Evolutionary conservation across 2,113 vertebrate species (phyloP).

Genomic region (Donacobius atricapilla): DNA sequence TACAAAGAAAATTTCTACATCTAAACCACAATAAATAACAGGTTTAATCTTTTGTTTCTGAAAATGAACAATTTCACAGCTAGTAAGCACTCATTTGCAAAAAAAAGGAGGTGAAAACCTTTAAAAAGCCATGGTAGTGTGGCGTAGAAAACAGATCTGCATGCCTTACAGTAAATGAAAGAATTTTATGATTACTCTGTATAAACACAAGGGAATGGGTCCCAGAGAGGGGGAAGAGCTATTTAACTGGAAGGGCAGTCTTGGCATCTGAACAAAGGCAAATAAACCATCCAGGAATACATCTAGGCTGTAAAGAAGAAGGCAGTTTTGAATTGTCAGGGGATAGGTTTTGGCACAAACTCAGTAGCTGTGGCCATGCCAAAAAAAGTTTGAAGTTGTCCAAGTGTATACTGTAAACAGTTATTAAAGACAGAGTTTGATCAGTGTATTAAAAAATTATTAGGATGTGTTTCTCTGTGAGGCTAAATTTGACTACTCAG

Average conservation of each 20-base stretch:
- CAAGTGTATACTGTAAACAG: neutral
- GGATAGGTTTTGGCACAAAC: neutral
- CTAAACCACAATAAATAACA: neutral
- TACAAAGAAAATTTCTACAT: neutral
- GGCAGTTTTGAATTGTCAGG: neutral
- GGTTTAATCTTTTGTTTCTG: neutral
- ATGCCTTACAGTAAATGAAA: neutral
- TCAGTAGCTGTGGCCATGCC: neutral
- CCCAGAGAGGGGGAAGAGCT: neutral
- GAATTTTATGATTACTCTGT: neutral
- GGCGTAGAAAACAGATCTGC: constrained; percentile 42
- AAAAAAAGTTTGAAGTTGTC: constrained; percentile 2
- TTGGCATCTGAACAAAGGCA: constrained; percentile 23
- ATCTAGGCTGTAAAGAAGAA: neutral
- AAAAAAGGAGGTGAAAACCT: constrained; percentile 8
- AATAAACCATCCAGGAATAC: neutral
- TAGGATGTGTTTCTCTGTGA: neutral
- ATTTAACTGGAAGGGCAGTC: constrained; percentile 1
- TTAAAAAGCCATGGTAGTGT: neutral
- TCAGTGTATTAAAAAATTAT: neutral
- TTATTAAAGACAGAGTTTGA: neutral
- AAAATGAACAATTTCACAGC: neutral
- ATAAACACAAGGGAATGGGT: neutral
- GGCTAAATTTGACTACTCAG: neutral
- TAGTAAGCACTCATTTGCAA: neutral